Conservation (phyloP, 2,797 vertebrate species). For the Crenuchus spilurus region DNA sequence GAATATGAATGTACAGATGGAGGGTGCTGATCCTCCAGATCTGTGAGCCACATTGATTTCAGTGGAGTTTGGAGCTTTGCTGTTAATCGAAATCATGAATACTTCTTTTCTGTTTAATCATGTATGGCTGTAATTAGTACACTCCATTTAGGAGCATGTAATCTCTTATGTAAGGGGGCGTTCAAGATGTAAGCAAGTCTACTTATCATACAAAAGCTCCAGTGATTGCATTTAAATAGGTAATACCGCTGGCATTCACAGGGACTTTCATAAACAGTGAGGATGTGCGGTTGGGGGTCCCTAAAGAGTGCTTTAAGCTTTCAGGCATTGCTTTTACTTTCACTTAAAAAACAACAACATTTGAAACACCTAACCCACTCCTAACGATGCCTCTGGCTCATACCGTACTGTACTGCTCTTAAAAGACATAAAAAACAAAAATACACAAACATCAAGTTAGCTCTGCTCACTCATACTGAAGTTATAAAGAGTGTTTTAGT, state of each 20-base stretch:
- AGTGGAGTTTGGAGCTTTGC: no score
- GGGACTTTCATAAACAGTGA: neutral
- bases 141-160: neutral
- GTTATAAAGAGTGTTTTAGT: no score
- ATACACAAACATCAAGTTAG: no score
- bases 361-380: no score
- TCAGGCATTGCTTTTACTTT: no score
- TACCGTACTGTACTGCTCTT: no score
- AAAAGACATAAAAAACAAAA: no score
- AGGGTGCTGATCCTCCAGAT: neutral
- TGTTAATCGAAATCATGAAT: neutral
- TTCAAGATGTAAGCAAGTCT: neutral
- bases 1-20: neutral
- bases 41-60: neutral
- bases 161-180: neutral
- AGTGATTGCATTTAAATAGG: neutral
- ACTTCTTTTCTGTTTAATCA: neutral
- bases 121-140: neutral
- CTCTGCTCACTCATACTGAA: no score
- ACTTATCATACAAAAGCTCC: neutral
- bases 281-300: no score
- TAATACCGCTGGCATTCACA: neutral
- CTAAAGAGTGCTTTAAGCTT: no score
- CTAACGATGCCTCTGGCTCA: no score
- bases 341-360: no score